These are phyloP conservation scores for Coilia nasus DNA, from an alignment of 2,797 vertebrate genomes.

Conservation along the genomic window DNA sequence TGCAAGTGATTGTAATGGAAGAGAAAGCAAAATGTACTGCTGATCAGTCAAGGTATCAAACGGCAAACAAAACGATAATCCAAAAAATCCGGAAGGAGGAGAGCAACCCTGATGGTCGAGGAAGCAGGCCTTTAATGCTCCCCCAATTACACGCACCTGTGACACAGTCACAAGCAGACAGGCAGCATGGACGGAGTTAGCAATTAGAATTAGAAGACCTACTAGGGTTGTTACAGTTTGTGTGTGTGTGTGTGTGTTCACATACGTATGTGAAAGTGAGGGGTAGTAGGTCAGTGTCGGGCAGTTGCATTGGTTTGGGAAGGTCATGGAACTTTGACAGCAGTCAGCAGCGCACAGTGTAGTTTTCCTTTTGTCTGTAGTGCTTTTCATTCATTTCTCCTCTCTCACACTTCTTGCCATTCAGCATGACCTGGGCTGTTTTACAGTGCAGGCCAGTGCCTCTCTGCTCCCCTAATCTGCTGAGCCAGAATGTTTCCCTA, in stretches of 20 bases:
- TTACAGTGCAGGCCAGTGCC: not conserved
- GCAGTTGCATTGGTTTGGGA: not conserved
- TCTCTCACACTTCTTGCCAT: not conserved
- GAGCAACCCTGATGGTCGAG: too few species aligned
- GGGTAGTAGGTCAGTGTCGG: not conserved
- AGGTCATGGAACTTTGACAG: not conserved
- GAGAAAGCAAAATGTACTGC: too few species aligned
- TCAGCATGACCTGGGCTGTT: not conserved
- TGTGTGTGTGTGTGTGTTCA: not conserved
- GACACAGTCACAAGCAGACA: too few species aligned
- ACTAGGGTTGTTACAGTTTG: too few species aligned
- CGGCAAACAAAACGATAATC: too few species aligned
- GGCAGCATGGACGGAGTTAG: too few species aligned
- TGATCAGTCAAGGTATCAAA: too few species aligned
- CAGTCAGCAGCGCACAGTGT: not conserved
- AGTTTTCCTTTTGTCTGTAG: conserved; percentile 10
- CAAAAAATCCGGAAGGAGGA: too few species aligned
- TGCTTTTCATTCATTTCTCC: not conserved
- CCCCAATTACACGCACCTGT: too few species aligned
- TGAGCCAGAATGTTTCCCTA: conserved; percentile 24
- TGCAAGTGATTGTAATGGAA: too few species aligned
- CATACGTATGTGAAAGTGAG: not conserved
- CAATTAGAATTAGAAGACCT: too few species aligned
- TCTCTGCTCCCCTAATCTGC: not conserved
- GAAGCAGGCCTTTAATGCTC: too few species aligned